Evolutionary conservation across 2,113 vertebrate genomes (phyloP).

Genomic region (Lepidiolamprologus cunningtoni): DNA sequence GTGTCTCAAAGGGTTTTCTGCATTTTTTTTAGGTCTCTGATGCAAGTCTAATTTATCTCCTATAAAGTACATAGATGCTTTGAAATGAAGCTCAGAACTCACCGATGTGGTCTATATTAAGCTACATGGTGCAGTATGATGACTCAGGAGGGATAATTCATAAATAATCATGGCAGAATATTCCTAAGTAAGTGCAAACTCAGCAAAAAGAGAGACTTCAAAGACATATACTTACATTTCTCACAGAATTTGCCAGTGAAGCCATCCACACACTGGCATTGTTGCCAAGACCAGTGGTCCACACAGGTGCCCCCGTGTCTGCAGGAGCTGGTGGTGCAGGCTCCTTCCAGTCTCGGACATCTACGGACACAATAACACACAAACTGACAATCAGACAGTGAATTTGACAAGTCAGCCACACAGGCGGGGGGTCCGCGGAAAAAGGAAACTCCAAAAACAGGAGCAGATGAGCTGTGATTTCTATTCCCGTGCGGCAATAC

Average conservation of each 20-base stretch:
- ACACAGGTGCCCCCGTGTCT: constrained; percentile 86
- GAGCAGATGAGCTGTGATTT: constrained; percentile 38
- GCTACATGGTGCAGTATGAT: not conserved
- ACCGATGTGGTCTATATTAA: constrained; percentile 1
- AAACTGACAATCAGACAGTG: constrained; percentile 32
- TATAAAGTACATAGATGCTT: not conserved
- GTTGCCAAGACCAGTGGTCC: constrained; percentile 95
- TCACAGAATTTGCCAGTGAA: constrained; percentile 90
- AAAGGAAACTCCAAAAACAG: not conserved
- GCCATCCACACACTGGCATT: constrained; percentile 86
- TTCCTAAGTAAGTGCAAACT: not conserved
- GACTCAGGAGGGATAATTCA: constrained; percentile 38
- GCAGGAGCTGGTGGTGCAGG: constrained; percentile 81
- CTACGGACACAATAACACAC: constrained; percentile 64
- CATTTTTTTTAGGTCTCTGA: not conserved
- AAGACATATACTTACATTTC: constrained; percentile 78
- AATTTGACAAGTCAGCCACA: constrained; percentile 26
- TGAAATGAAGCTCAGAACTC: constrained; percentile 2
- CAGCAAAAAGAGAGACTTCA: constrained; percentile 12
- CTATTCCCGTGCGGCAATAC: not conserved
- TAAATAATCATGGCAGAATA: constrained; percentile 37
- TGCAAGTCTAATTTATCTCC: not conserved
- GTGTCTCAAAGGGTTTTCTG: not conserved
- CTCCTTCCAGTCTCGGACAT: constrained; percentile 89
- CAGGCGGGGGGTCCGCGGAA: not conserved